Evolutionary conservation across 1,140 invertebrate genomes (phyloP), one percentile per base, ranked within the genome.

Genomic region (Euwallacea fornicatus): DNA sequence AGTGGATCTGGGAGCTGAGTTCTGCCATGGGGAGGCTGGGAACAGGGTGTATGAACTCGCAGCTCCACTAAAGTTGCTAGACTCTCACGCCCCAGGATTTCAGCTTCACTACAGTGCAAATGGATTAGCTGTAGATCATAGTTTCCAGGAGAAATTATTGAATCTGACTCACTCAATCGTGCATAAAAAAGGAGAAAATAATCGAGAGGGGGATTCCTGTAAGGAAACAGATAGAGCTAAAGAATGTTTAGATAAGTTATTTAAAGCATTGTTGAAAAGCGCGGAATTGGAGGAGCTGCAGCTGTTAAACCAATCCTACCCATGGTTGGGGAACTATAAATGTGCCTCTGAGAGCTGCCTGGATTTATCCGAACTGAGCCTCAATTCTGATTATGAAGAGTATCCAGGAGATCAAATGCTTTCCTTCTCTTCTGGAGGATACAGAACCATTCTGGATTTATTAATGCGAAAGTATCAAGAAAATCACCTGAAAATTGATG

Each of bases 1-100:
- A 21, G 81, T 95, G 7, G 94, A 96, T 79, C 71, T 95, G 15
- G 94, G 94, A 6, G 93, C 91, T 16, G 91, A 95, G 76, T 95
- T 90, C 89, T 87, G 93, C 74, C 93, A 96, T 76, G 93, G 93
- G 9, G 86, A 93, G 78, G 82, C 87, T 70, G 85, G 82, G n/a
- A 93, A 95, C 82, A 76, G 85, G 9, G 87, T 91, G 0, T 93
- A 86, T 77, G 80, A 90, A 69, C 76, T 89, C 46, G 89, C 88
- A 0, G 86, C 86, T 56, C 82, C 86, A 33, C 74, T 67, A 0
- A 55, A 71, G 6, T 43, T 71, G 7, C 41, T 68, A 50, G 53
- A 21, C 11, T 61, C 65, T 2, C 3, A n/a, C 7, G 13, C 10
- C 13, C 53, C 53, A n/a, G 53, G 58, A 42, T 58, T 50, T 10